Evolutionary conservation across 2,888 invertebrate genomes (phyloP).

Genomic region (Monoplex corrugatus): DNA sequence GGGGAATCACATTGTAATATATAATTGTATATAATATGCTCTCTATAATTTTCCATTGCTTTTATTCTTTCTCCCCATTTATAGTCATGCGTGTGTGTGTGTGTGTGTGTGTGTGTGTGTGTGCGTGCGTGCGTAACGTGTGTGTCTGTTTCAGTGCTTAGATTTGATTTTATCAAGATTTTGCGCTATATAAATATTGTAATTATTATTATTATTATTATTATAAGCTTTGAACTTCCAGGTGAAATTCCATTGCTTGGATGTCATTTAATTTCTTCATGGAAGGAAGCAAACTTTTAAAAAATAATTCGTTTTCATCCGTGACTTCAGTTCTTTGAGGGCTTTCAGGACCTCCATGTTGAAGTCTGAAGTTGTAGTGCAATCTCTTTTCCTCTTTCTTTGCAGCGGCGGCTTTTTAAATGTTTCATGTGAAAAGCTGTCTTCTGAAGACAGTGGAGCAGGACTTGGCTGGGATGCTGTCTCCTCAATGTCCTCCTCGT

Average conservation of each 20-base stretch:
- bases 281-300: constrained; percentile 37
- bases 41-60: no score
- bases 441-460: constrained; percentile 18
- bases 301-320: constrained; percentile 27
- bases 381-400: constrained; percentile 24
- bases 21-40: no score
- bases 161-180: no score
- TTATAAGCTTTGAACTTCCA: neutral
- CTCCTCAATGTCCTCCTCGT: constrained; percentile 23
- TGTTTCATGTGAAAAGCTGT: constrained; percentile 4
- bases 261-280: constrained; percentile 33
- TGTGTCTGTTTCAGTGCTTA: no score
- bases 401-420: constrained; percentile 9
- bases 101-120: no score
- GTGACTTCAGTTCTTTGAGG: neutral
- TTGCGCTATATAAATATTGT: no score
- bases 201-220: no score
- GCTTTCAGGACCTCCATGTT: constrained; percentile 32
- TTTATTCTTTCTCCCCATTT: no score
- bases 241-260: constrained; percentile 32
- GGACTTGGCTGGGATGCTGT: constrained; percentile 21
- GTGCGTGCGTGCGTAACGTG: no score
- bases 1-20: no score
- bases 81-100: no score
- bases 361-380: constrained; percentile 12